Base-by-base conservation (phyloP, 2,888 invertebrate species). In the Sphinx pinastri region DNA sequence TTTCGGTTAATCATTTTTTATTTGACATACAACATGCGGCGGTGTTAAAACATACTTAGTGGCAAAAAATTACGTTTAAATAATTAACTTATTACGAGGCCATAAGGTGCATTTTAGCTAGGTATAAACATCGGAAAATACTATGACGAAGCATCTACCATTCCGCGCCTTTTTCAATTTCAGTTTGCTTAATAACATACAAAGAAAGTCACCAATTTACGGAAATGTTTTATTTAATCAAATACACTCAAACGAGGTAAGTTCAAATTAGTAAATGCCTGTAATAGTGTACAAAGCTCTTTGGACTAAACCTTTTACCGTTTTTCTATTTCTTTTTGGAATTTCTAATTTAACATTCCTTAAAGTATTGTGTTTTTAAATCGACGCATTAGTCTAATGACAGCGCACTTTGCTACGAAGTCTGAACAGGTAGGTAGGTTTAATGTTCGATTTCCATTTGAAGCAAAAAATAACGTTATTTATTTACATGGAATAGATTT, bases 71-170 rank as follows among this genome's bases (percentile, higher is more conserved):
- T 38, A 38, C 6, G 31, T 59, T 59, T 5, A 6, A 59, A 16
- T 13, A 60, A 1, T 13, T 59, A 12, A 25, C 25, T 54, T 52
- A 67, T 52, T 54, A 8, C 67, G 31, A 67, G 1, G 54, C 10
- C 7, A 12, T 67, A 67, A 54, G 52, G 67, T 69, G 49, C 31
- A 69, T 47, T 60, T 63, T 63, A 49, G 16, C 11, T 38, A 11
- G 16, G 12, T 16, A 47, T 69, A 57, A 57, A 47, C 45, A 70
- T 58, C 12, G 11, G 11, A 51, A 11, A 67, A 68, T 70, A 78
- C 59, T 25, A 90, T 91, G 91, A 83, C 82, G 14, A 87, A 79
- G 76, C 80, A 83, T 71, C 68, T 85, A 57, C 70, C 87, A 52
- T 77, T 81, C 66, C 79, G 77, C 45, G 71, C 81, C 54, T 78